Percentiles rank a stretch among this genome's conserved stretches.
Evolutionary conservation across 2,113 vertebrate species (phyloP).

Genomic region (Amazona vittata): DNA sequence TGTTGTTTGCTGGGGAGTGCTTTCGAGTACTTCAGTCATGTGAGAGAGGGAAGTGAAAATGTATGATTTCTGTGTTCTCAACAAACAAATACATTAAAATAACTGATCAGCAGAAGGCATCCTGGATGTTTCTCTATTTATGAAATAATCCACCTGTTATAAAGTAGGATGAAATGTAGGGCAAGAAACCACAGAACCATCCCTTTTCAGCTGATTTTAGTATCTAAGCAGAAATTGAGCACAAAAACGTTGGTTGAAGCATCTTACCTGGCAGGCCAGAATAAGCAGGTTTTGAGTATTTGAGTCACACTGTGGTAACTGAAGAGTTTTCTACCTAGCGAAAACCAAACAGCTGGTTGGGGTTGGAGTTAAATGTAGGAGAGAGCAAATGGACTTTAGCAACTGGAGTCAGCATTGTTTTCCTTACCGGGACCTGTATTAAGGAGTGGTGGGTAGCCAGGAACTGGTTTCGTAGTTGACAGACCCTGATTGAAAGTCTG

Average conservation of each 20-base stretch:
- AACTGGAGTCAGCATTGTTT: accelerated
- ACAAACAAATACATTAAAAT: background rate
- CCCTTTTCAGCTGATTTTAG: background rate
- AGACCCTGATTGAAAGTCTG: background rate
- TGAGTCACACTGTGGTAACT: background rate
- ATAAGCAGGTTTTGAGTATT: background rate
- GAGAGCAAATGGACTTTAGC: background rate
- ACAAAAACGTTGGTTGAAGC: background rate
- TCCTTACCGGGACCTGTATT: background rate
- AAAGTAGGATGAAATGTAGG: background rate
- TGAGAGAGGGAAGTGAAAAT: background rate
- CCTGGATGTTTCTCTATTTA: background rate
- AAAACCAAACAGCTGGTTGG: background rate
- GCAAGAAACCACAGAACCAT: background rate
- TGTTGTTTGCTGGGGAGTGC: background rate
- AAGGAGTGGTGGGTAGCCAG: background rate
- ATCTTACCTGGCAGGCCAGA: background rate
- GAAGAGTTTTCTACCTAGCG: background rate
- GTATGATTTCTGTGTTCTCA: background rate
- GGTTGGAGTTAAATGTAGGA: background rate
- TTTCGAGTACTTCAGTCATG: background rate
- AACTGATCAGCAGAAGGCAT: background rate
- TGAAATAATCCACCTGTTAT: background rate
- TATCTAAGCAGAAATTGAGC: background rate
- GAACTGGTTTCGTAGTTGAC: background rate